Conservation (phyloP, 2,888 invertebrate genomes). For the Agonopterix alstromeriana region DNA sequence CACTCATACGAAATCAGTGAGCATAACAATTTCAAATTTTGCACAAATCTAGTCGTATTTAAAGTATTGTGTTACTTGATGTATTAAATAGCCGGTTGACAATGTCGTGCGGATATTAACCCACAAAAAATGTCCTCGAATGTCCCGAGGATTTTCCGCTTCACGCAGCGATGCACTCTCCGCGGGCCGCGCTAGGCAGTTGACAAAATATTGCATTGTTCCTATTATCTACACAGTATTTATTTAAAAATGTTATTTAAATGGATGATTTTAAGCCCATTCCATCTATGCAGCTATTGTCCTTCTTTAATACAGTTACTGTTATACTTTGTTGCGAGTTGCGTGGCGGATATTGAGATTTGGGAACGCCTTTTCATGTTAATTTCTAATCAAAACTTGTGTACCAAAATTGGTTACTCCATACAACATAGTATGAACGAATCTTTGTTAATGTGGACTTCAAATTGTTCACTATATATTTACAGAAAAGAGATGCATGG, state of each 20-base stretch:
- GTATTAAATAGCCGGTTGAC: slow-evolving; percentile 75
- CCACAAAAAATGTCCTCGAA: slow-evolving; percentile 75
- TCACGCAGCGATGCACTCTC: slow-evolving; percentile 54
- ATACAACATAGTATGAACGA: background rate
- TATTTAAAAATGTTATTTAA: slow-evolving; percentile 77
- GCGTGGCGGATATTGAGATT: slow-evolving; percentile 11
- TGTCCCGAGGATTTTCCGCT: slow-evolving; percentile 76
- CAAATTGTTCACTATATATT: no score
- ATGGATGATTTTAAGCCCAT: slow-evolving; percentile 75
- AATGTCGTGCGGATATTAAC: slow-evolving; percentile 76
- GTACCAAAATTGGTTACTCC: background rate
- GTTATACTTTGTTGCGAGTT: slow-evolving; percentile 27
- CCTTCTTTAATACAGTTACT: slow-evolving; percentile 53
- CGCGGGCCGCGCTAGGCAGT: slow-evolving; percentile 68
- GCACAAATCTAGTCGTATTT: slow-evolving; percentile 75
- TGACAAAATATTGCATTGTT: slow-evolving; percentile 77
- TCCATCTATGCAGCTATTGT: slow-evolving; percentile 65
- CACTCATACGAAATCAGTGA: slow-evolving; percentile 55
- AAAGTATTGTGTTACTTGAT: slow-evolving; percentile 74
- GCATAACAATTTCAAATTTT: slow-evolving; percentile 73
- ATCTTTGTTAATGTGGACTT: no score
- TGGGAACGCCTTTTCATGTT: no score
- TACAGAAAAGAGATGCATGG: no score
- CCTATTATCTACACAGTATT: slow-evolving; percentile 73
- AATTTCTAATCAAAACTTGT: background rate